Conservation (phyloP, 2,113 vertebrate species). For the Gymnogyps californianus region DNA sequence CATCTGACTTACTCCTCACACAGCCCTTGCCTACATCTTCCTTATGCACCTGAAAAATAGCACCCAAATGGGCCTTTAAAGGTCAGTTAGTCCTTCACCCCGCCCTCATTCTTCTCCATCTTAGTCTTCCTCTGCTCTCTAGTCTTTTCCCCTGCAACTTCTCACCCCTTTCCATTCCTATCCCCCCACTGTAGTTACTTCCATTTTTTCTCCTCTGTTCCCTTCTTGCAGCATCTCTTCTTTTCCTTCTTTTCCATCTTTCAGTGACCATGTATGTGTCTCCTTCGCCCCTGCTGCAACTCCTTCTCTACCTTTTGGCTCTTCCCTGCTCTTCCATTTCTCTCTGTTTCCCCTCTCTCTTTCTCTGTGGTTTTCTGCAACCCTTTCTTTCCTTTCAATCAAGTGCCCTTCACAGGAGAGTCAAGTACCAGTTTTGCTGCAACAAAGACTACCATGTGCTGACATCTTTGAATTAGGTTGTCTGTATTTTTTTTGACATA, state of each 20-base stretch:
- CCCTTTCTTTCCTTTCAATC: neutral
- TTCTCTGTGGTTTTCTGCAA: neutral
- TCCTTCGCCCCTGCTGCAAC: neutral
- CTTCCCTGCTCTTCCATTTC: neutral
- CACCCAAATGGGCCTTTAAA: neutral
- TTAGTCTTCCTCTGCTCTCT: neutral
- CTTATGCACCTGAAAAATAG: neutral
- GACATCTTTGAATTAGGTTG: neutral
- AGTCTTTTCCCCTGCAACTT: neutral
- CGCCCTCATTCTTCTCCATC: neutral
- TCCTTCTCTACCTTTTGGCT: neutral
- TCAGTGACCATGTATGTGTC: neutral
- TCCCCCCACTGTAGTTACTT: neutral
- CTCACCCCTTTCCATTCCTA: neutral
- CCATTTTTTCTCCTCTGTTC: neutral
- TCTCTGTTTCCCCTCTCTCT: neutral
- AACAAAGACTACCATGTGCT: neutral
- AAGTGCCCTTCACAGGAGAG: neutral
- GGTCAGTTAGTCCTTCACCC: neutral
- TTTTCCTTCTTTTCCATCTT: neutral
- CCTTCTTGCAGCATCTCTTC: neutral
- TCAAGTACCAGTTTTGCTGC: neutral
- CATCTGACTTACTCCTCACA: neutral
- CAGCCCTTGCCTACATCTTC: neutral
- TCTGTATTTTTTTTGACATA: neutral